Percentiles rank a stretch among this genome's conserved stretches.
phyloP scores from a whole-genome alignment of 2,797 vertebrate species.

The Columba guinea region DNA sequence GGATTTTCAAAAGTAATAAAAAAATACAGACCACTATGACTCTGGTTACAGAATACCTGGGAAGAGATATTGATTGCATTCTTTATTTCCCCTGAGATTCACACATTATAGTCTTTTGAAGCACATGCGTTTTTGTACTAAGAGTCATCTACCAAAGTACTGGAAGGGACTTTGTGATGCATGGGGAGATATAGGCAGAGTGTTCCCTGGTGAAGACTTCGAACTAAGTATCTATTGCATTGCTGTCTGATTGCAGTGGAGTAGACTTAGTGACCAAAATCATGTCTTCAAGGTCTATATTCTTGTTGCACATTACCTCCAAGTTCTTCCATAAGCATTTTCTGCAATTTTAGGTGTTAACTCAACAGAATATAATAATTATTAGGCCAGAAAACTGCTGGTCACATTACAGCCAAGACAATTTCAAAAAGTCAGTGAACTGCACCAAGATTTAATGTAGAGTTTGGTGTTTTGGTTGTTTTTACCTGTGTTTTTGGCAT shows the following conservation, averaged over 20 bases:
- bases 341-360: neutral
- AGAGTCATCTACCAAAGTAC: neutral
- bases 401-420: neutral
- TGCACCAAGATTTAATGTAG: neutral
- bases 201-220: neutral
- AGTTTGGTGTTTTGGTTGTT: neutral
- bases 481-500: slow-evolving; percentile 76
- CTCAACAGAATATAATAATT: neutral
- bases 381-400: neutral
- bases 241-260: neutral
- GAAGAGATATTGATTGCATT: neutral
- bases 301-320: neutral
- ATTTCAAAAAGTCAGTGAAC: neutral
- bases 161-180: neutral
- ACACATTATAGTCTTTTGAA: neutral
- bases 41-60: neutral
- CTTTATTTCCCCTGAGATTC: neutral
- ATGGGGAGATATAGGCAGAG: neutral
- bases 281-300: neutral
- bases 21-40: neutral
- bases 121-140: neutral
- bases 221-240: neutral
- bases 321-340: neutral
- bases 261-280: neutral
- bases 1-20: neutral